Base-by-base conservation (phyloP, 2,888 invertebrate species). In the Phyto melanocephala region DNA sequence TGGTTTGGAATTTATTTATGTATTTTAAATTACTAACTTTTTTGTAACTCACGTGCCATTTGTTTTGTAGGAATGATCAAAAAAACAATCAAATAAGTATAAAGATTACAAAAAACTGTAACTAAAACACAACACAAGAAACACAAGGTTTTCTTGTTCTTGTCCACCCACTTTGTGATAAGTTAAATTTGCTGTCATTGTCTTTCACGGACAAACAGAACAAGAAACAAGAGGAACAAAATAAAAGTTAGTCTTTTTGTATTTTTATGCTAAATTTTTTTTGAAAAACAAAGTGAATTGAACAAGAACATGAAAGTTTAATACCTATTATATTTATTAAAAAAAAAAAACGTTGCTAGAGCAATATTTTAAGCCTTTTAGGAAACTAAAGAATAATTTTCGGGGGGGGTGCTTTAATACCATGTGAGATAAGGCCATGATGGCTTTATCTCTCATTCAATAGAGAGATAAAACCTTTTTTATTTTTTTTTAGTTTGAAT, bases 101-200 rank as follows among this genome's bases (percentile, higher is more conserved):
- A 17, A 24, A 65, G 20, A 65, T 20, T 22, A 75, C 33, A 40
- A 60, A 68, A 37, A 50, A 65, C 7, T 20, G 20, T 50, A 60
- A 60, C 20, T 33, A 7, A 56, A 35, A 52, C 40, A 52, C n/a
- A 50, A 54, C 28, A 5, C 4, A 20, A 52, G 60, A 81, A 68
- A 63, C 58, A 71, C 42, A 79, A 82, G 71, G 82, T 82, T 79
- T 75, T 82, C 79, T 67, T 82, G 82, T 82, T 82, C 82, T 71
- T 82, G 82, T 82, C 82, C 82, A 82, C 82, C 82, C 82, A 82
- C 82, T 82, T 82, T 75, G 63, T 76, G 75, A 75, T 76, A 68
- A 72, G 78, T 75, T 79, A 81, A 84, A 81, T 84, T 81, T 79
- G 82, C 82, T 82, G 82, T 82, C 82, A 75, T 76, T 82, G 75